Evolutionary conservation across 2,888 invertebrate genomes (phyloP).

Genomic region (Taphrorychus bicolor): DNA sequence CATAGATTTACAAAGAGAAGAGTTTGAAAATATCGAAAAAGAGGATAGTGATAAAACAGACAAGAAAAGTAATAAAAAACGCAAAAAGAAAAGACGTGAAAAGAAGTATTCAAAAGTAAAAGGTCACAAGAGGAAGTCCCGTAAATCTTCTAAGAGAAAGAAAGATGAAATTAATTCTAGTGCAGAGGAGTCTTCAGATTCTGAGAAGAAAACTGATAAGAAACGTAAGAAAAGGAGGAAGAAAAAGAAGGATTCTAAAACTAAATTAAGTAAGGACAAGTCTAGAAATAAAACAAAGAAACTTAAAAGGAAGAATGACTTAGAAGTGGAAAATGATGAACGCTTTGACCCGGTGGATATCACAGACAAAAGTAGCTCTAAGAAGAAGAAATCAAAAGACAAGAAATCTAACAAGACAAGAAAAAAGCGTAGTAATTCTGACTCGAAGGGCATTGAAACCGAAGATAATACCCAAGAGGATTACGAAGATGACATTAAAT

Average conservation of each 20-base stretch:
- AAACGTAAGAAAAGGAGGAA: conserved; percentile 39
- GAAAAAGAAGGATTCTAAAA: conserved; percentile 16
- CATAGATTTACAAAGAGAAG: background rate
- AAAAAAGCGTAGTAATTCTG: conserved; percentile 10
- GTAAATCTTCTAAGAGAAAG: conserved; percentile 30
- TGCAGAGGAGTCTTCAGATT: conserved; percentile 6
- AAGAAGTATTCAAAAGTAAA: conserved; percentile 23
- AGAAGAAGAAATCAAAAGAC: conserved; percentile 17
- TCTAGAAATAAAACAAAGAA: background rate
- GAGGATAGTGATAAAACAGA: background rate
- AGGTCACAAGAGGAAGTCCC: conserved; percentile 23
- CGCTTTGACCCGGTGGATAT: background rate
- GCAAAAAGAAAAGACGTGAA: conserved; percentile 15
- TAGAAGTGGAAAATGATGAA: conserved; percentile 5
- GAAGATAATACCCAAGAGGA: conserved; percentile 27
- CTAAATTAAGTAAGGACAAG: conserved; percentile 25
- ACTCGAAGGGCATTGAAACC: background rate
- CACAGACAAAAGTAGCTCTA: background rate
- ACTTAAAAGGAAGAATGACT: conserved; percentile 2
- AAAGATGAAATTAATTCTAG: conserved; percentile 9
- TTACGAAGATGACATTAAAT: conserved; percentile 44
- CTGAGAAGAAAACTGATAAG: conserved; percentile 30
- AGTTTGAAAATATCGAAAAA: background rate
- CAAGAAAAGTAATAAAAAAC: conserved; percentile 30
- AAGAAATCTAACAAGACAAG: conserved; percentile 42